These are phyloP conservation scores for Corythoichthys intestinalis DNA, from an alignment of 2,113 vertebrate species.

Conservation along the genomic window DNA sequence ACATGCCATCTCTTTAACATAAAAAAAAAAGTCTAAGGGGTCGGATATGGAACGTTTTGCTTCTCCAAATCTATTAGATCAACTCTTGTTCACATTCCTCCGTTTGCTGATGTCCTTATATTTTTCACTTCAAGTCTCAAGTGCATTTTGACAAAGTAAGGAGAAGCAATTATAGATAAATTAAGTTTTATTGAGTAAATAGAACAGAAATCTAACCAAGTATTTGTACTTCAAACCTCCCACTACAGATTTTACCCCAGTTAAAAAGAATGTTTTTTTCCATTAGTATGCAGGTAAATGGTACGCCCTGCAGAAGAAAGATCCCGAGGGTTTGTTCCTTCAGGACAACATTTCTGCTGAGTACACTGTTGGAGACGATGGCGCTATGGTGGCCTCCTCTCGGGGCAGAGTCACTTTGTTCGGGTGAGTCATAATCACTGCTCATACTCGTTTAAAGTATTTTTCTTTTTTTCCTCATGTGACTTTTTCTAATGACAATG, in stretches of 20 bases:
- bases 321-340: constrained; percentile 86
- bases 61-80: too few relatives aligned
- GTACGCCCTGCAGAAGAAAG: constrained; percentile 86
- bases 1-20: too few relatives aligned
- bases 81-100: too few relatives aligned
- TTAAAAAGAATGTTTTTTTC: not conserved
- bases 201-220: not conserved
- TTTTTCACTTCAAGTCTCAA: too few relatives aligned
- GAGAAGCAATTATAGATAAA: too few relatives aligned
- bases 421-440: constrained; percentile 64
- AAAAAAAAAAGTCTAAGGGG: too few relatives aligned
- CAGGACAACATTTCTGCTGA: constrained; percentile 90
- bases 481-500: not conserved
- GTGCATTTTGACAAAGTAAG: too few relatives aligned
- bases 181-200: too few relatives aligned
- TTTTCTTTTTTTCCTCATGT: not conserved
- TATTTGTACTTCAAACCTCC: not conserved
- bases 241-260: not conserved
- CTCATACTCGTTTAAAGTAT: not conserved
- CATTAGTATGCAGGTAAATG: constrained; percentile 83
- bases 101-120: too few relatives aligned
- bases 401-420: constrained; percentile 86
- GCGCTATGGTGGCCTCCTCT: constrained; percentile 81
- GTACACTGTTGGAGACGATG: constrained; percentile 80
- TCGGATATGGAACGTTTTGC: too few relatives aligned